phyloP scores from a whole-genome alignment of 2,113 vertebrate species.

The Antigone vipio region DNA sequence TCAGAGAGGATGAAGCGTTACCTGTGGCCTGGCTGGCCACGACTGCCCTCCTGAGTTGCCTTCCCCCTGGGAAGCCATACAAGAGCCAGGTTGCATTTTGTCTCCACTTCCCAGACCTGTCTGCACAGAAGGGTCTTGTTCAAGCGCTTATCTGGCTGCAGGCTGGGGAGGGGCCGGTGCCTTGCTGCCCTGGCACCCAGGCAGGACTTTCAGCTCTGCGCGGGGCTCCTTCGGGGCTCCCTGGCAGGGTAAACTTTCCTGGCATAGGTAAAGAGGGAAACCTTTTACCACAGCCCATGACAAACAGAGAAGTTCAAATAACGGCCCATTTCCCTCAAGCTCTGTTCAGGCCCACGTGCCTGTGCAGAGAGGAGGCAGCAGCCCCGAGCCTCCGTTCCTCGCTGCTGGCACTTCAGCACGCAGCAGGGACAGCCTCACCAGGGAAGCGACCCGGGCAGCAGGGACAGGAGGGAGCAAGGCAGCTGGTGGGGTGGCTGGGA shows the following conservation, averaged over 20 bases:
- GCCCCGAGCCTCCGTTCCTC: accelerated
- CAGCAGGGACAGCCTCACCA: background rate
- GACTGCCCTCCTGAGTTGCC: background rate
- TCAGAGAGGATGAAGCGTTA: background rate
- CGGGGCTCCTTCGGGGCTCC: background rate
- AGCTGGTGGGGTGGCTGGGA: background rate
- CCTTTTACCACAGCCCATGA: background rate
- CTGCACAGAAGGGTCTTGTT: conserved; percentile 43
- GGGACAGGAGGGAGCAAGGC: background rate
- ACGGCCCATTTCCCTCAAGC: background rate
- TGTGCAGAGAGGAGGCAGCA: background rate
- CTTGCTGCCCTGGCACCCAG: background rate
- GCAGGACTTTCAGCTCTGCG: background rate
- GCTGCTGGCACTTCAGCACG: background rate
- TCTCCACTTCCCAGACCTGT: background rate
- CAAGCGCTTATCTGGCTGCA: conserved; percentile 9
- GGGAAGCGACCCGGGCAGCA: background rate
- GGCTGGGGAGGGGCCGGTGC: background rate
- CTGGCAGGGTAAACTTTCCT: background rate
- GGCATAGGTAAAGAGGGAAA: conserved; percentile 12
- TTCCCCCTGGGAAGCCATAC: background rate
- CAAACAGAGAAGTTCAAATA: conserved; percentile 24
- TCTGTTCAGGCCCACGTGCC: background rate
- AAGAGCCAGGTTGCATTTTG: background rate
- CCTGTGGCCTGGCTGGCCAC: background rate